A percentile compares a stretch with the other conserved stretches of the same genome.
phyloP scores from a whole-genome alignment of 2,888 invertebrate species.

The Ligdia adustata region DNA sequence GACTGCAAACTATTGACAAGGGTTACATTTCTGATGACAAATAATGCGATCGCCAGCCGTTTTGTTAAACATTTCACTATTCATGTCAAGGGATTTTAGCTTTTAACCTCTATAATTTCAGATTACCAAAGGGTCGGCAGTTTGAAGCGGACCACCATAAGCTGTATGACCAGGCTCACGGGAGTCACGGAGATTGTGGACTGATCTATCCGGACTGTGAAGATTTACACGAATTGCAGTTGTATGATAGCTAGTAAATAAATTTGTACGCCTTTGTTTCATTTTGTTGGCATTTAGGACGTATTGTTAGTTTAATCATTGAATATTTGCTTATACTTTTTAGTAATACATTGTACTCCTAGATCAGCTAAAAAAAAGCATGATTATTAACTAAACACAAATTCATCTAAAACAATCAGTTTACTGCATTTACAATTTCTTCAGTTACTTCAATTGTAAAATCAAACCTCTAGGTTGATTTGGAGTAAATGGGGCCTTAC shows the following conservation, averaged over 20 bases:
- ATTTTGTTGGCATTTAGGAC: no score
- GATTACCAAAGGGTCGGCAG: slow-evolving; percentile 69
- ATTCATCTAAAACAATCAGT: no score
- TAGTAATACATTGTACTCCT: no score
- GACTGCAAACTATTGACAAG: not conserved
- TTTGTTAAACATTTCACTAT: not conserved
- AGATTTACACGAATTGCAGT: slow-evolving; percentile 27
- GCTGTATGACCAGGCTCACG: slow-evolving; percentile 76
- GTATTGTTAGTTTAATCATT: no score
- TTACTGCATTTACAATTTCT: no score
- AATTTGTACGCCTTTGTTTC: not conserved
- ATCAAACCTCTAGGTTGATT: no score
- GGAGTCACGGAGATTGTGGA: slow-evolving; percentile 51
- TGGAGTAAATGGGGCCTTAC: no score
- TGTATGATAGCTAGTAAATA: slow-evolving; percentile 28
- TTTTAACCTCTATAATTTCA: slow-evolving; percentile 54
- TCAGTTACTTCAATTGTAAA: no score
- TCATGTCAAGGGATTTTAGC: no score
- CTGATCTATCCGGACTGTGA: slow-evolving; percentile 56
- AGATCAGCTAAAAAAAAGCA: no score
- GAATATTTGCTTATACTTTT: no score
- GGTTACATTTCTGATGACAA: not conserved
- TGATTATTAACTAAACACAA: no score
- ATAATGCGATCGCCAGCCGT: not conserved
- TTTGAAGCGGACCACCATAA: slow-evolving; percentile 60